These are phyloP conservation scores for Tiliacea aurago DNA, from an alignment of 2,888 invertebrate genomes.

Conservation along the genomic window DNA sequence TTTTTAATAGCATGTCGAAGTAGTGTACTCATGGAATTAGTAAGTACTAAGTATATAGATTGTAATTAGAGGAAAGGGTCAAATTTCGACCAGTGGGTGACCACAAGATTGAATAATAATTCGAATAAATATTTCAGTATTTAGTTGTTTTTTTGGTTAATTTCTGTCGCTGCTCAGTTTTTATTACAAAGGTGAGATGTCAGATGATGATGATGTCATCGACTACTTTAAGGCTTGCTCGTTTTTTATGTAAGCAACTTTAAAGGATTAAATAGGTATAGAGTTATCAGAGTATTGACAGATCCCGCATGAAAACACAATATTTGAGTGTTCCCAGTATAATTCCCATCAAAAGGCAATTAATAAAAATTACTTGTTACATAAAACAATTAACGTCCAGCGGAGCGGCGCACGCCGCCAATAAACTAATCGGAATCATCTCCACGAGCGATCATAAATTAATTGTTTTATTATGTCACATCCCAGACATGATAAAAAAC, in stretches of 20 bases:
- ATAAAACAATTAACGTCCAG: conserved; percentile 88
- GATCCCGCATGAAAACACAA: conserved; percentile 80
- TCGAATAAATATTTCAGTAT: background rate
- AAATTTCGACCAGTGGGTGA: too few species aligned
- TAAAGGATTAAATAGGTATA: background rate
- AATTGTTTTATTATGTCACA: conserved; percentile 90
- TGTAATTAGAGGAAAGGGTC: too few species aligned
- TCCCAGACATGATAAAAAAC: conserved; percentile 84
- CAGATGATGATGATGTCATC: too few species aligned
- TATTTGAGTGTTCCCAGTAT: conserved; percentile 73
- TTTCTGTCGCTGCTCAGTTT: too few species aligned
- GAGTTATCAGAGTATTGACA: conserved; percentile 48
- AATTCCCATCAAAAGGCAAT: conserved; percentile 85
- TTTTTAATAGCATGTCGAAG: too few species aligned
- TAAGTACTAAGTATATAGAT: too few species aligned
- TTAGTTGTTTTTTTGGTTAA: too few species aligned
- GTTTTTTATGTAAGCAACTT: background rate
- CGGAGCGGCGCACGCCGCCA: conserved; percentile 81
- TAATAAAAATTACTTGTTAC: conserved; percentile 88
- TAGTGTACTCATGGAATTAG: too few species aligned
- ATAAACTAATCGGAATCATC: conserved; percentile 88
- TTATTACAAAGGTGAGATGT: too few species aligned
- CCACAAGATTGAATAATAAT: too few species aligned
- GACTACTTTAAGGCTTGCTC: too few species aligned
- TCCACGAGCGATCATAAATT: conserved; percentile 86